Percentiles rank a stretch among this genome's conserved stretches.
phyloP scores from a whole-genome alignment of 1,140 invertebrate species.

The Pseudoatta argentina region DNA sequence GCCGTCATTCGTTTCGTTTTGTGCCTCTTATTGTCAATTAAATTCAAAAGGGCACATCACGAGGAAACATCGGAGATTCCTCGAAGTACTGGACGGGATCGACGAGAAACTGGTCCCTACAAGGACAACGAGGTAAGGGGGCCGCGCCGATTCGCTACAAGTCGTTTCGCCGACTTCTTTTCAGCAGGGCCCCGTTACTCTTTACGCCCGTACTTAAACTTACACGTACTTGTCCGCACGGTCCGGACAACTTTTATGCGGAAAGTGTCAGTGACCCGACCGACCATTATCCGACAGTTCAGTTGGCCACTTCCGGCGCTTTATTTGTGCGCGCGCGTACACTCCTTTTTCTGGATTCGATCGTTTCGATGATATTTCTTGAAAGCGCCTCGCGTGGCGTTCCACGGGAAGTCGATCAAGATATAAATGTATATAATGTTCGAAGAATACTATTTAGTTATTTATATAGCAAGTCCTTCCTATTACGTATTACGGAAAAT shows the following conservation, averaged over 20 bases:
- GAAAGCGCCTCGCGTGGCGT: neutral
- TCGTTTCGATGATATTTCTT: neutral
- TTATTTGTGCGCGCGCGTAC: conserved; percentile 50
- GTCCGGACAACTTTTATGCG: conserved; percentile 74
- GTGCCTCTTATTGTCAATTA: neutral
- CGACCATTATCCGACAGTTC: conserved; percentile 74
- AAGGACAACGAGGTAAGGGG: conserved; percentile 81
- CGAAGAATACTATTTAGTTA: neutral
- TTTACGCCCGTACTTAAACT: conserved; percentile 75
- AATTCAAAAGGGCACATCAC: conserved; percentile 36
- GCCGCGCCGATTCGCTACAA: conserved; percentile 74
- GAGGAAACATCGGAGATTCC: conserved; percentile 44
- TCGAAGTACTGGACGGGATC: conserved; percentile 7
- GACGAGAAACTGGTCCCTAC: conserved; percentile 73
- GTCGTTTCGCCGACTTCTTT: conserved; percentile 72
- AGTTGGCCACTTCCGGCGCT: conserved; percentile 76
- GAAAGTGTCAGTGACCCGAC: conserved; percentile 79
- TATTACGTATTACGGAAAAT: neutral
- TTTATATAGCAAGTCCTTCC: neutral
- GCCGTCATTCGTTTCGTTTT: conserved; percentile 27
- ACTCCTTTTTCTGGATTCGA: neutral
- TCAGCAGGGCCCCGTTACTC: conserved; percentile 79
- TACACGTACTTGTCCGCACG: conserved; percentile 64
- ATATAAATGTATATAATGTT: neutral
- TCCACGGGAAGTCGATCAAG: neutral